Evolutionary conservation across 2,113 vertebrate species (phyloP), one percentile per base, ranked within the genome.

Genomic region (Callospermophilus lateralis): DNA sequence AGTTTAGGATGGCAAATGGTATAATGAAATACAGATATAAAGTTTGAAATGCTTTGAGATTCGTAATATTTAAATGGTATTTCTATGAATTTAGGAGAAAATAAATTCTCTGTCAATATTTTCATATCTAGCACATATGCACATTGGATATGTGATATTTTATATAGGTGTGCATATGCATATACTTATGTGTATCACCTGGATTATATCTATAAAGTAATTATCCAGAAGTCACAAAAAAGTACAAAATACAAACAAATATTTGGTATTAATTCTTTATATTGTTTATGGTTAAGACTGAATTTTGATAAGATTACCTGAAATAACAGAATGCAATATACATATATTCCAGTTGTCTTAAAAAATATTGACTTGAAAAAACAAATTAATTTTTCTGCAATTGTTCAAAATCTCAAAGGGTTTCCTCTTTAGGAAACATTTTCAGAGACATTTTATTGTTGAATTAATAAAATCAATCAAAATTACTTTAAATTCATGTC

Each of bases 401-500:
- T 63, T 39, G 9, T 8, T 89, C 53, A 85, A 80, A 85, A 72
- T 87, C 84, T 93, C 95, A 28, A 22, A 55, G 30, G 30, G 65
- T 0, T 1, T 45, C 45, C 2, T 92, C 80, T 85, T 89, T 85
- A 26, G 42, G 78, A 96, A 95, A 85, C 22, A 73, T 28, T 92
- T 95, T 86, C 61, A 89, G 67, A 97, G 78, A 81, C 10, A 65
- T 81, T 97, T 94, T 93, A 73, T 20, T 93, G 77, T 65, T 90
- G 26, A 94, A 93, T 94, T 97, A 89, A 96, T 45, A 97, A 94
- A 90, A 97, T 93, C 92, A 89, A 94, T 95, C 58, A 96, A 81
- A 93, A 95, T 96, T 97, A 94, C 78, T 90, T 97, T 85, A 94
- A 94, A 97, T 96, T 93, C 90, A 80, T 96, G 68, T 61, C 90